phyloP scores from a whole-genome alignment of 2,888 invertebrate genomes.

The Agrotis clavis region DNA sequence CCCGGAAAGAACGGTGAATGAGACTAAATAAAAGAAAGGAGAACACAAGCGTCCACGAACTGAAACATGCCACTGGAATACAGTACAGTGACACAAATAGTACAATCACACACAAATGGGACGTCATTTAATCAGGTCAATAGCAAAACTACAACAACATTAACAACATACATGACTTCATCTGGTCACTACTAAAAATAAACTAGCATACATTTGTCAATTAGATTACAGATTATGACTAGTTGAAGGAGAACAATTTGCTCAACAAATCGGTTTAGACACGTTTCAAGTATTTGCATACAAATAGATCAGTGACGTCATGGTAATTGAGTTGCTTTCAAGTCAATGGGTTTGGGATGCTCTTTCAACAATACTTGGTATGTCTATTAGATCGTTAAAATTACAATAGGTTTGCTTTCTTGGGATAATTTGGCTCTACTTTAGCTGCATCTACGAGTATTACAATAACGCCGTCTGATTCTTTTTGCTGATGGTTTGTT shows the following conservation, averaged over 20 bases:
- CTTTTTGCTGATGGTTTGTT: neutral
- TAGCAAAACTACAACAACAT: constrained; percentile 40
- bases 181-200: constrained; percentile 58
- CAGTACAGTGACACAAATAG: constrained; percentile 25
- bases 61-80: constrained; percentile 9
- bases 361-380: constrained; percentile 12
- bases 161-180: constrained; percentile 56
- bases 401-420: neutral
- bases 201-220: constrained; percentile 54
- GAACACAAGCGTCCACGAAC: neutral
- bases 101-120: constrained; percentile 6
- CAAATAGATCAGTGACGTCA: constrained; percentile 60
- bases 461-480: neutral
- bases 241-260: constrained; percentile 46
- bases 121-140: constrained; percentile 62
- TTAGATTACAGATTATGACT: constrained; percentile 48
- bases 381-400: constrained; percentile 9
- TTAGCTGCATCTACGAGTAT: neutral
- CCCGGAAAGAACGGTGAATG: too few species aligned
- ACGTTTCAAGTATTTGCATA: constrained; percentile 58
- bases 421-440: neutral
- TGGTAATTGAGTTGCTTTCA: constrained; percentile 42
- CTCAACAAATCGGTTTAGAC: constrained; percentile 45
- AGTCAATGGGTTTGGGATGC: constrained; percentile 34
- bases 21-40: neutral